phyloP scores from a whole-genome alignment of 2,888 invertebrate genomes.

The Nymphalis urticae region DNA sequence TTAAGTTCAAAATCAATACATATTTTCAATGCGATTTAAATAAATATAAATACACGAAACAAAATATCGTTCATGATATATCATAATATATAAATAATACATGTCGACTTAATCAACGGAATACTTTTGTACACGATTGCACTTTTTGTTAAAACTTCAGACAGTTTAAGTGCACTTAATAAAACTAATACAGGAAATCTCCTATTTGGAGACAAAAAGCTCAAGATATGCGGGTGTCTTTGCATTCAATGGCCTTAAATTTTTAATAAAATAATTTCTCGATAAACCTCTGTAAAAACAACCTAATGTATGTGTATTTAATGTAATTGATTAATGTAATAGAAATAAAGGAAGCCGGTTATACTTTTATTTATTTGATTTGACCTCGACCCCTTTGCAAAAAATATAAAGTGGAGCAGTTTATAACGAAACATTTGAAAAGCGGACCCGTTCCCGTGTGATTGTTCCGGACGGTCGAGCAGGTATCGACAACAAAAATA shows the following conservation, averaged over 20 bases:
- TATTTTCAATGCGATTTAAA: neutral
- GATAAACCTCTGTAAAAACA: neutral
- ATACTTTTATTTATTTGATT: conserved; percentile 22
- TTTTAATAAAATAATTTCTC: neutral
- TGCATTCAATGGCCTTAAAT: conserved; percentile 4
- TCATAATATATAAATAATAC: neutral
- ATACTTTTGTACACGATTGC: neutral
- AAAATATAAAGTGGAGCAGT: conserved; percentile 30
- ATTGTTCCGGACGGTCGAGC: conserved; percentile 61
- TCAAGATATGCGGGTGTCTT: conserved; percentile 28
- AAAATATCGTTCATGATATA: neutral
- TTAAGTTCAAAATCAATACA: too few species aligned
- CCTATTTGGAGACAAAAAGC: conserved; percentile 23
- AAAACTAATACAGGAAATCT: conserved; percentile 33
- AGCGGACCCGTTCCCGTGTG: conserved; percentile 66
- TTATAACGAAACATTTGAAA: conserved; percentile 30
- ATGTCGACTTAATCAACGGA: neutral
- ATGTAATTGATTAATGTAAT: too few species aligned
- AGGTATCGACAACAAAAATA: conserved; percentile 62
- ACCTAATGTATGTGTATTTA: too few species aligned
- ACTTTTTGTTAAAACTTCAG: conserved; percentile 40
- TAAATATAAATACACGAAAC: neutral
- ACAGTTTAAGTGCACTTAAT: conserved; percentile 42
- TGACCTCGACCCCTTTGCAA: conserved; percentile 44
- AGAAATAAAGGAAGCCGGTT: conserved; percentile 13